Percentiles rank a stretch among this genome's conserved stretches.
phyloP scores from a whole-genome alignment of 2,113 vertebrate species.

The Casuarius casuarius region DNA sequence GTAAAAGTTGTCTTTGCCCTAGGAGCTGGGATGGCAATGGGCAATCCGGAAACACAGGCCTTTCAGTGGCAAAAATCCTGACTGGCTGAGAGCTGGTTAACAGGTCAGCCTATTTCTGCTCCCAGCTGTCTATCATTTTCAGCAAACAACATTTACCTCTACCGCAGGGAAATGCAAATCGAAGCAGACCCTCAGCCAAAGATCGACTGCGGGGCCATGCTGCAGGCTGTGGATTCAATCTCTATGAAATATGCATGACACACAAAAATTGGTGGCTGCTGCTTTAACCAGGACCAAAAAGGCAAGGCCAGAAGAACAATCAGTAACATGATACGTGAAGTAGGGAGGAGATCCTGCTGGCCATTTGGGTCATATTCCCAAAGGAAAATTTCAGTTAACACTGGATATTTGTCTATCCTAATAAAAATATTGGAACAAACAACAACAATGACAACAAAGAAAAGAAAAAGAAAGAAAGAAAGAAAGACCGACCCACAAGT shows the following conservation, averaged over 20 bases:
- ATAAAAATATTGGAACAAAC: background rate
- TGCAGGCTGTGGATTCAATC: background rate
- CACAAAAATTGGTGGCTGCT: background rate
- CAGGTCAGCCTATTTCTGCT: background rate
- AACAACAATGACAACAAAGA: background rate
- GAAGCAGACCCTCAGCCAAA: background rate
- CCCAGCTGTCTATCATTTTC: background rate
- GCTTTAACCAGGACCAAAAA: background rate
- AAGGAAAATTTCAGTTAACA: background rate
- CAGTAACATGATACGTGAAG: background rate
- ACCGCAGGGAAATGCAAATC: background rate
- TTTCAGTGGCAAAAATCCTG: background rate
- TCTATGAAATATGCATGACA: background rate
- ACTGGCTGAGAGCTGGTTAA: background rate
- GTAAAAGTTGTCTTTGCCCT: background rate
- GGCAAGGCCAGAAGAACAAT: background rate
- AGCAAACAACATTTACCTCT: background rate
- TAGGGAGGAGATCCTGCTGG: background rate
- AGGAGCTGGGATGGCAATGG: background rate
- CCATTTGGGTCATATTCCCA: background rate
- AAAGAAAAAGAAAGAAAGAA: background rate
- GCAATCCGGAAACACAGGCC: background rate
- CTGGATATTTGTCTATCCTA: background rate
- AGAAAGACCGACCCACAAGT: background rate
- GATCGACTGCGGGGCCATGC: background rate